Evolutionary conservation across 2,888 invertebrate species (phyloP).

Genomic region (Pardosa pseudoannulata): DNA sequence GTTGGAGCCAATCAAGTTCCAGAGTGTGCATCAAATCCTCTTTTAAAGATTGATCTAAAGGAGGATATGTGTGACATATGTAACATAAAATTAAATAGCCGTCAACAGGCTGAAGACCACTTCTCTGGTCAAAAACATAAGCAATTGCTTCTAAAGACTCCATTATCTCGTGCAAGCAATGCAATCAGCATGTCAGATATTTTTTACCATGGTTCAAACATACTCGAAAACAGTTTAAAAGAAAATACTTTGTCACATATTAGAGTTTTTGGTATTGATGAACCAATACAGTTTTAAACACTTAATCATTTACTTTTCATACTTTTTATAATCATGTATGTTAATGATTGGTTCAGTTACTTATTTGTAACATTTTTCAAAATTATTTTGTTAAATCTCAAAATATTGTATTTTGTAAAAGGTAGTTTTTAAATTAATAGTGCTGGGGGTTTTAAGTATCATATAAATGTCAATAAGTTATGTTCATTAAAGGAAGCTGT

Average conservation of each 20-base stretch:
- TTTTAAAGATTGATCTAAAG: neutral
- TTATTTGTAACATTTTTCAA: neutral
- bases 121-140: neutral
- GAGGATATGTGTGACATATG: neutral
- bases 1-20: neutral
- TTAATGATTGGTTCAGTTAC: neutral
- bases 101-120: constrained; percentile 1
- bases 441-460: neutral
- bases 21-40: neutral
- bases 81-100: neutral
- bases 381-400: neutral
- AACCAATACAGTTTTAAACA: neutral
- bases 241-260: neutral
- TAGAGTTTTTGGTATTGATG: constrained; percentile 13
- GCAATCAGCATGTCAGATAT: too few relatives aligned
- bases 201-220: neutral
- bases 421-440: neutral
- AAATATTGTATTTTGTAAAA: neutral
- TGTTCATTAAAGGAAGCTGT: too few relatives aligned
- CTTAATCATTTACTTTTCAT: too few relatives aligned
- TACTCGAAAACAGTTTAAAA: too few relatives aligned
- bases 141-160: too few relatives aligned
- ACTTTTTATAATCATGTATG: neutral
- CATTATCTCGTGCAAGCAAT: too few relatives aligned
- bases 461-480: too few relatives aligned